phyloP scores from a whole-genome alignment of 2,888 invertebrate genomes.

The Anthophora plumipes region DNA sequence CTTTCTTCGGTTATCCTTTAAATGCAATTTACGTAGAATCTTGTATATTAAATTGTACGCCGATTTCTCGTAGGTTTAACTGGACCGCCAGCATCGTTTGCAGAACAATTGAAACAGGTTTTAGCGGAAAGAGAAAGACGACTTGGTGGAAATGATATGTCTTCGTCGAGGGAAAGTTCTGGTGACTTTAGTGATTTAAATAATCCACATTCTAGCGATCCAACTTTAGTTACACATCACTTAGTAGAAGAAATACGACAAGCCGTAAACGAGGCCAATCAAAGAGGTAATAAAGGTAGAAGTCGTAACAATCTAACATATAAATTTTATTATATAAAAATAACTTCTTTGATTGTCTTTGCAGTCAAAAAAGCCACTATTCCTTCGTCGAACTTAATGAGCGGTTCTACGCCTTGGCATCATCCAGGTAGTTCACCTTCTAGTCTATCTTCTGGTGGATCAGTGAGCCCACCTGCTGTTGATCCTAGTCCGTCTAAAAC shows the following conservation, averaged over 20 bases:
- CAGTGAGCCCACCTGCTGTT: conserved; percentile 81
- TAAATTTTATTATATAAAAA: not conserved
- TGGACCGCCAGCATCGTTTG: conserved; percentile 91
- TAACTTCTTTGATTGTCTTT: not conserved
- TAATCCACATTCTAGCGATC: conserved; percentile 87
- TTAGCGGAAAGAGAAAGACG: conserved; percentile 93
- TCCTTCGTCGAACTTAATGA: conserved; percentile 87
- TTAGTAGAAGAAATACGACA: conserved; percentile 94
- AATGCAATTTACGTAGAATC: not conserved
- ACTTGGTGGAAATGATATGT: conserved; percentile 85
- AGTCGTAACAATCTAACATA: no score
- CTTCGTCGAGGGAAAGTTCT: conserved; percentile 87
- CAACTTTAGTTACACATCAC: conserved; percentile 91
- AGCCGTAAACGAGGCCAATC: conserved; percentile 95
- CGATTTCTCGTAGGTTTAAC: conserved; percentile 82
- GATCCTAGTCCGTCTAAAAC: conserved; percentile 82
- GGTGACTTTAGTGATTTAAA: conserved; percentile 88
- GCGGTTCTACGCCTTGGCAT: conserved; percentile 83
- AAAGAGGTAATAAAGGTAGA: conserved; percentile 88
- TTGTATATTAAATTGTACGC: not conserved
- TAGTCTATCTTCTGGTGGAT: conserved; percentile 87
- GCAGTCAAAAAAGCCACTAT: conserved; percentile 89
- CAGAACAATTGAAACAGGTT: conserved; percentile 94
- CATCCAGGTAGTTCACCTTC: conserved; percentile 88
- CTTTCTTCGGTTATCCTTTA: conserved; percentile 9